Conservation (phyloP, 2,113 vertebrate species). For the Hystrix cristata region DNA sequence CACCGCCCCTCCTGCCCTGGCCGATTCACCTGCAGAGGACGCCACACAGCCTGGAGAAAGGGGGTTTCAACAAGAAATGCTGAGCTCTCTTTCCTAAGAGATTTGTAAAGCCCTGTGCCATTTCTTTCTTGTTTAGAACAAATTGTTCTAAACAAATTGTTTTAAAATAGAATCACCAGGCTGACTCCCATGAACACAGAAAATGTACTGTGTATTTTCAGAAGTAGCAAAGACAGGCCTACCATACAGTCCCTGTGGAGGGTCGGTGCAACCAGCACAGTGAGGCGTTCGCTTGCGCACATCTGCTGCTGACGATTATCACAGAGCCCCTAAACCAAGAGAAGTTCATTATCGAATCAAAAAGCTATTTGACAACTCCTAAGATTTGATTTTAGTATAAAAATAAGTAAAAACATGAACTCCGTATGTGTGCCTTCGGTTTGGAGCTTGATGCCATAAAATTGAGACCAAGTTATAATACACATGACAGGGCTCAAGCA, state of each 20-base stretch:
- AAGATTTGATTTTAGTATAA: not conserved
- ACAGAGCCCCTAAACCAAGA: not conserved
- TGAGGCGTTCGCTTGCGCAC: not conserved
- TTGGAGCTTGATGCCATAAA: conserved; percentile 7
- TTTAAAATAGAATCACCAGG: conserved; percentile 58
- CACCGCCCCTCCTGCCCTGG: not conserved
- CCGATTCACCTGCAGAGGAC: conserved; percentile 11
- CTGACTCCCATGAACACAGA: not conserved
- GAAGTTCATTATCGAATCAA: not conserved
- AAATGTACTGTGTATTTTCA: conserved; percentile 37
- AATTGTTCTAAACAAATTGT: conserved; percentile 51
- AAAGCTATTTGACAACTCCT: conserved; percentile 12
- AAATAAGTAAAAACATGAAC: conserved; percentile 48
- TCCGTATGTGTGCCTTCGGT: not conserved
- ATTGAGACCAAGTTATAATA: conserved; percentile 18
- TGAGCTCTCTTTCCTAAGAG: conserved; percentile 48
- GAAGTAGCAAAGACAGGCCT: not conserved
- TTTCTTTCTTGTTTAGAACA: conserved; percentile 15
- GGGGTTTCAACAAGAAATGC: not conserved
- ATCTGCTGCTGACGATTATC: not conserved
- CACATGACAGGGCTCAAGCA: conserved; percentile 4
- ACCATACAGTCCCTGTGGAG: not conserved
- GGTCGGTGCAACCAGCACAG: not conserved
- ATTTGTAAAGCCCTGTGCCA: not conserved
- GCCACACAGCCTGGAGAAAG: not conserved